Evolutionary conservation across 2,113 vertebrate genomes (phyloP).

Genomic region (Prionailurus bengalensis): DNA sequence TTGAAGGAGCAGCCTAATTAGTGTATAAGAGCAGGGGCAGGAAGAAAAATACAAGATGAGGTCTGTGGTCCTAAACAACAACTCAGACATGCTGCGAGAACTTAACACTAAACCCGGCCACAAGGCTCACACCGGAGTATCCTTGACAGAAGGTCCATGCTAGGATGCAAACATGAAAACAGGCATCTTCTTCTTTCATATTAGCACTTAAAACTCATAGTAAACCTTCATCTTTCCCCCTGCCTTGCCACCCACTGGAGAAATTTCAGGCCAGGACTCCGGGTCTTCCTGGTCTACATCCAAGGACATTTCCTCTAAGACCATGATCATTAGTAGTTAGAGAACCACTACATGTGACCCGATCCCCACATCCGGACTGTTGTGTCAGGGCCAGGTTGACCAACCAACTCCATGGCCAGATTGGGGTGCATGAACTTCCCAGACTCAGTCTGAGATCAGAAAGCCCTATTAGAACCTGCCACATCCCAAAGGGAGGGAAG

Average conservation of each 20-base stretch:
- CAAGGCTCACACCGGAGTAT: neutral
- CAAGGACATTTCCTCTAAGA: neutral
- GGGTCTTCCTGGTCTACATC: neutral
- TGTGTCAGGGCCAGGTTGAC: neutral
- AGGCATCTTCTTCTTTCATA: neutral
- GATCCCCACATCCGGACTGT: neutral
- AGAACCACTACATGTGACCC: too few species aligned
- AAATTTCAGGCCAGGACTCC: neutral
- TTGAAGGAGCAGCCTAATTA: neutral
- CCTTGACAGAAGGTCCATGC: neutral
- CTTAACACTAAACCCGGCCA: neutral
- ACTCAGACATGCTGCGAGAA: neutral
- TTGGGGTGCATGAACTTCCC: neutral
- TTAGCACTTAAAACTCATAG: neutral
- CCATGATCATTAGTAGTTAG: neutral
- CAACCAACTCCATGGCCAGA: accelerated
- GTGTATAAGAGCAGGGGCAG: neutral
- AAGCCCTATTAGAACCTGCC: neutral
- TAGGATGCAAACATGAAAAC: neutral
- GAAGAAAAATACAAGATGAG: neutral
- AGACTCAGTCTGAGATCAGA: neutral
- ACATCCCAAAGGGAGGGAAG: neutral
- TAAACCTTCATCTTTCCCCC: neutral
- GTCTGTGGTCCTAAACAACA: neutral
- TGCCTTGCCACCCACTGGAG: too few species aligned